phyloP scores from a whole-genome alignment of 2,113 vertebrate species.

The Naja naja region DNA sequence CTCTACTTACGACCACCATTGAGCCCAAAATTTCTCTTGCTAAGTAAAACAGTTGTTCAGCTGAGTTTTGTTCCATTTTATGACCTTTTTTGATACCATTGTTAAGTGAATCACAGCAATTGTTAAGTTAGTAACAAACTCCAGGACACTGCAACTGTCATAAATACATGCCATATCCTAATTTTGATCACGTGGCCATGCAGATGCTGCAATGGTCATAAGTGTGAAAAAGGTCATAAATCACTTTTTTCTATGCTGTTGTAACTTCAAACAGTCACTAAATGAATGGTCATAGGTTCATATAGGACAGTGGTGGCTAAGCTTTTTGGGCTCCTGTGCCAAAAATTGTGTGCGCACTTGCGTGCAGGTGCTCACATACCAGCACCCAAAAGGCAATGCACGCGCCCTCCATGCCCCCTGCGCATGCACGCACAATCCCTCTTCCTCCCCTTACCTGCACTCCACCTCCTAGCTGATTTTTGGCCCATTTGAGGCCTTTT shows the following conservation, averaged over 20 bases:
- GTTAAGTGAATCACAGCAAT: background rate
- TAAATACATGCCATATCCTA: background rate
- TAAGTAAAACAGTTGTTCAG: background rate
- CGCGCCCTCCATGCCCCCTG: too few species aligned
- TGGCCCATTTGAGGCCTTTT: too few species aligned
- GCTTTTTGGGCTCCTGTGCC: too few species aligned
- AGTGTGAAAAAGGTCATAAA: background rate
- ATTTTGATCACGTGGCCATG: background rate
- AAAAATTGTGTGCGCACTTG: too few species aligned
- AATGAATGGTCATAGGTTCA: background rate
- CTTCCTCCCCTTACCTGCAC: too few species aligned
- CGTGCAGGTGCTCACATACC: too few species aligned
- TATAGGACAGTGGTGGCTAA: too few species aligned
- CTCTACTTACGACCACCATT: background rate
- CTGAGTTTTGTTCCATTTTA: background rate
- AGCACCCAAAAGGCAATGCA: too few species aligned
- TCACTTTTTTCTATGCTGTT: background rate
- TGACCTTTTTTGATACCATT: background rate
- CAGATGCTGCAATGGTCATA: background rate
- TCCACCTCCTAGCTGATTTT: too few species aligned
- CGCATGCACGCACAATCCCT: too few species aligned
- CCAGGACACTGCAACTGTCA: background rate
- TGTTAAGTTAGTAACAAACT: background rate
- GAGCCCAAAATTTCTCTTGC: background rate
- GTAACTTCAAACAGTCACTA: background rate